These are phyloP conservation scores for Dipodomys merriami DNA, from an alignment of 2,113 vertebrate species.

Conservation along the genomic window DNA sequence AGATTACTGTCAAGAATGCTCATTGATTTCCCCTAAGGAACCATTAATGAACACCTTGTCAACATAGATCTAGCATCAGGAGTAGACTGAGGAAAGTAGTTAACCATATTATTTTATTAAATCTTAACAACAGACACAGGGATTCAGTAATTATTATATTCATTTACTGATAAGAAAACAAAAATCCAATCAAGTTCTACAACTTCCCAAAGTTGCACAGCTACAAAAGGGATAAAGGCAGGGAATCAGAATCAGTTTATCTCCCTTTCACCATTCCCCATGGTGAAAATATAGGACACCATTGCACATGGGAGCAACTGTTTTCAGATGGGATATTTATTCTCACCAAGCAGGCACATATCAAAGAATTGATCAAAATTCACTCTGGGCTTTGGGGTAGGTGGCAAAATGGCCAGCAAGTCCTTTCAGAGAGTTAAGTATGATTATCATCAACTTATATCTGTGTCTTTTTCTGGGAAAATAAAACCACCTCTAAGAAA, in stretches of 20 bases:
- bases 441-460: background rate
- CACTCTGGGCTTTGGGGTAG: background rate
- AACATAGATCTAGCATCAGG: background rate
- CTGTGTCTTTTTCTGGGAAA: background rate
- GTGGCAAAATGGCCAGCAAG: background rate
- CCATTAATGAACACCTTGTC: background rate
- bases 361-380: constrained; percentile 3
- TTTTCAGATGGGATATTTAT: background rate
- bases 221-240: background rate
- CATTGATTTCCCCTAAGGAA: background rate
- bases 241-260: background rate
- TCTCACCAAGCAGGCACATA: background rate
- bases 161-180: constrained; percentile 6
- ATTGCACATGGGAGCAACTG: background rate
- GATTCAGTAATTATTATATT: background rate
- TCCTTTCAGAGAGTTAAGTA: background rate
- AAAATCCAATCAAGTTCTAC: background rate
- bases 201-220: background rate
- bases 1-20: constrained; percentile 27
- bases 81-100: background rate
- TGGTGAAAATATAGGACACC: background rate
- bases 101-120: background rate
- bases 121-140: background rate
- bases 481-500: background rate
- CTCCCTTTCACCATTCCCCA: background rate